Evolutionary conservation across 2,113 vertebrate genomes (phyloP).

Genomic region (Brienomyrus brachyistius): DNA sequence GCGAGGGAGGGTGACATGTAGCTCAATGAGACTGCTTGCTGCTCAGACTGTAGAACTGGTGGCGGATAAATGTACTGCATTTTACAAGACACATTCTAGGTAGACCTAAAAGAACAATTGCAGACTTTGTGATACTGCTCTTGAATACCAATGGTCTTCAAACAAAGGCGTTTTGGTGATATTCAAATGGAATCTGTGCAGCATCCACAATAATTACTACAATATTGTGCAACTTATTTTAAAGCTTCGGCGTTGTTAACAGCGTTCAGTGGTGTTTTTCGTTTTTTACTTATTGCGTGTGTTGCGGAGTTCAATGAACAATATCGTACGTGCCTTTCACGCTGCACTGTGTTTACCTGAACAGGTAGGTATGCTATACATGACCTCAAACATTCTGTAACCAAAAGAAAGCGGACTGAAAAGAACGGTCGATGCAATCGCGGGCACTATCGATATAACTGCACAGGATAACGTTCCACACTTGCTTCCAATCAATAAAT

Average conservation of each 20-base stretch:
- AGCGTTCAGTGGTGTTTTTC: not conserved
- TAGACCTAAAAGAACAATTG: not conserved
- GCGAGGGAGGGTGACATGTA: not conserved
- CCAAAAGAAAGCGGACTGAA: not conserved
- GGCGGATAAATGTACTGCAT: not conserved
- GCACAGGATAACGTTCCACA: not conserved
- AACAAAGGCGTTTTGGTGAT: not conserved
- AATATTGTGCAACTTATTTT: not conserved
- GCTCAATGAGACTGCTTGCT: not conserved
- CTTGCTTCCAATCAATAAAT: not conserved
- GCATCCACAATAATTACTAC: not conserved
- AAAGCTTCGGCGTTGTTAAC: not conserved
- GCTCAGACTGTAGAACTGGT: not conserved
- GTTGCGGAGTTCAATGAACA: not conserved
- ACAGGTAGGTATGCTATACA: not conserved
- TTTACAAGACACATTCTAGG: not conserved
- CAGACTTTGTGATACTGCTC: not conserved
- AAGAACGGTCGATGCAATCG: not conserved
- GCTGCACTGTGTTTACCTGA: not conserved
- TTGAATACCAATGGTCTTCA: not conserved
- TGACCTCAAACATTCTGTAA: not conserved
- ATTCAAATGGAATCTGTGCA: not conserved
- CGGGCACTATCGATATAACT: not conserved
- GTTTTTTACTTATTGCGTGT: not conserved
- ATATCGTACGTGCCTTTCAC: not conserved